phyloP scores from a whole-genome alignment of 2,113 vertebrate species.

The Cathartes aura region DNA sequence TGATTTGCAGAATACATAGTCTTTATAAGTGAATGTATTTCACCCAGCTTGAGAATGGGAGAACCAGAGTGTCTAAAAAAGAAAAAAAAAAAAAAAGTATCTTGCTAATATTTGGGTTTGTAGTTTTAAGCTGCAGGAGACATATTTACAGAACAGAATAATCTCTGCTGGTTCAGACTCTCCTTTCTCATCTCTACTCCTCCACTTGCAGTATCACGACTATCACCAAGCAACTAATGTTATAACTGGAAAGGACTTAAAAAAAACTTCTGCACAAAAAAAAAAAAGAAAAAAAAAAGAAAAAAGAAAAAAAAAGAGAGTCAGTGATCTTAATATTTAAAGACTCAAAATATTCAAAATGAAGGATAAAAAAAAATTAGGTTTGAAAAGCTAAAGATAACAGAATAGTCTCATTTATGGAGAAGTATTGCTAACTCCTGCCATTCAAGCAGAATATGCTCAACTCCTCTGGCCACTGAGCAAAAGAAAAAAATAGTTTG shows the following conservation, averaged over 20 bases:
- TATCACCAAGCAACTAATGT: conserved; percentile 40
- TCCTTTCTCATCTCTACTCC: conserved; percentile 20
- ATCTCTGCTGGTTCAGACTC: background rate
- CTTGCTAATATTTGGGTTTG: background rate
- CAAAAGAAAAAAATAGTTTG: background rate
- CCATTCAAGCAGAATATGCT: background rate
- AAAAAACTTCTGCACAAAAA: background rate
- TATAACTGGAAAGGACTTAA: background rate
- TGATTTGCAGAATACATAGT: background rate
- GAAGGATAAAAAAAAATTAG: background rate
- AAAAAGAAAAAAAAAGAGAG: background rate
- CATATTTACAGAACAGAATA: background rate
- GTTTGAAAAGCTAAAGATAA: background rate
- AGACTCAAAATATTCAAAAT: background rate
- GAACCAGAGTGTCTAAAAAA: background rate
- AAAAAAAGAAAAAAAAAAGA: background rate
- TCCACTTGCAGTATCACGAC: background rate
- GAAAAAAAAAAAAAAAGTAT: background rate
- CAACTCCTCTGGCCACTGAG: background rate
- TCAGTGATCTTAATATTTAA: background rate
- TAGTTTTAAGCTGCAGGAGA: background rate
- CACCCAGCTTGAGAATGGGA: background rate
- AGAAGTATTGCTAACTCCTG: background rate
- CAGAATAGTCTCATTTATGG: background rate
- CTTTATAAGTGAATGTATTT: background rate